phyloP scores from a whole-genome alignment of 2,113 vertebrate genomes.

The Sorex fumeus region DNA sequence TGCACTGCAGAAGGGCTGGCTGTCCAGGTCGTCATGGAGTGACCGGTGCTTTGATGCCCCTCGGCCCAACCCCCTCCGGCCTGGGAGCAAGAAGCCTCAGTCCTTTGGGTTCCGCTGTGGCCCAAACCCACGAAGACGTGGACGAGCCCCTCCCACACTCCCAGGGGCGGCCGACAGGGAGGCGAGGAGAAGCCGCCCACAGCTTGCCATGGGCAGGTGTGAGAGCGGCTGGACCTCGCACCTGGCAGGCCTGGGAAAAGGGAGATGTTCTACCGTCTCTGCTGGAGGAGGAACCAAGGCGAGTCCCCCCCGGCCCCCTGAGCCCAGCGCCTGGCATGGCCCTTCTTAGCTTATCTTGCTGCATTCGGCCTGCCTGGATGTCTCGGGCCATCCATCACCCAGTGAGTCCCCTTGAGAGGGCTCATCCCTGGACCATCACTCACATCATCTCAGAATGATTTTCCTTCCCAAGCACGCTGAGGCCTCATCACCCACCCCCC shows the following conservation, averaged over 20 bases:
- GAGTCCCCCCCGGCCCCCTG: rapidly evolving
- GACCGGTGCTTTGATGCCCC: no score
- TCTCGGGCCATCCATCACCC: constrained; percentile 32
- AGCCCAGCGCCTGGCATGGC: background rate
- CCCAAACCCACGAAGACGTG: no score
- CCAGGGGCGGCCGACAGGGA: no score
- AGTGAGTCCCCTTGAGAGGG: background rate
- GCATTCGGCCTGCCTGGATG: background rate
- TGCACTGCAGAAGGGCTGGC: no score
- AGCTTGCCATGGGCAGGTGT: no score
- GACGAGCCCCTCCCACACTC: no score
- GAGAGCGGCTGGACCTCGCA: background rate
- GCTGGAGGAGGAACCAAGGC: background rate
- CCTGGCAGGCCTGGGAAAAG: background rate
- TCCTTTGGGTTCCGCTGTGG: no score
- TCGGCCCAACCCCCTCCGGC: no score
- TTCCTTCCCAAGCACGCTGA: background rate
- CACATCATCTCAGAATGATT: constrained; percentile 58
- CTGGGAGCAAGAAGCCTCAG: no score
- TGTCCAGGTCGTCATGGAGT: no score
- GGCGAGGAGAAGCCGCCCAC: no score
- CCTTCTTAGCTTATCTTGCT: background rate
- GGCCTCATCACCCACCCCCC: rapidly evolving
- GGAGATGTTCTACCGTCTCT: background rate
- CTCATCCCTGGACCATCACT: constrained; percentile 40